phyloP scores from a whole-genome alignment of 2,888 invertebrate species.

The Nysson spinosus region DNA sequence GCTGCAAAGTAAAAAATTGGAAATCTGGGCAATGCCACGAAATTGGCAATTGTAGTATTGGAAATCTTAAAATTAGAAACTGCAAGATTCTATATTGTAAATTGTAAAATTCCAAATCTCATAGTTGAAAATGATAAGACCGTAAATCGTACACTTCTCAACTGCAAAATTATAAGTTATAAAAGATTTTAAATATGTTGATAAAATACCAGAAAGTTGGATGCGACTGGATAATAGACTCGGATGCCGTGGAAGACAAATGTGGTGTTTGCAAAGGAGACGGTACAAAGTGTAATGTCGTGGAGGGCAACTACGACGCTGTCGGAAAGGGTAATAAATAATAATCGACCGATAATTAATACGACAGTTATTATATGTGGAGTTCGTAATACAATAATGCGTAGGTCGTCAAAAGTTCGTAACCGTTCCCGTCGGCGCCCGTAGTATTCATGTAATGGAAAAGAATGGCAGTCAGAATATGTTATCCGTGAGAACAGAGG shows the following conservation, averaged over 20 bases:
- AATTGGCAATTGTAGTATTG: too few species aligned
- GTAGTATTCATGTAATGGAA: slow-evolving; percentile 88
- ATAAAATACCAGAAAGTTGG: slow-evolving; percentile 88
- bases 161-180: neutral
- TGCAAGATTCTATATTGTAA: too few species aligned
- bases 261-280: slow-evolving; percentile 93
- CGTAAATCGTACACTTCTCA: neutral
- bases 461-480: slow-evolving; percentile 80
- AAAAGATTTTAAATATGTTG: too few species aligned
- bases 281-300: slow-evolving; percentile 88
- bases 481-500: slow-evolving; percentile 86
- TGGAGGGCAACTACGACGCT: slow-evolving; percentile 78
- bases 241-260: slow-evolving; percentile 87
- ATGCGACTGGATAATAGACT: slow-evolving; percentile 94
- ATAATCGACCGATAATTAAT: neutral
- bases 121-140: too few species aligned
- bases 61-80: too few species aligned
- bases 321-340: too few species aligned
- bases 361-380: too few species aligned
- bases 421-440: slow-evolving; percentile 86
- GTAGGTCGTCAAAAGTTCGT: slow-evolving; percentile 81
- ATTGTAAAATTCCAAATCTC: too few species aligned
- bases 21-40: too few species aligned
- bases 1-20: too few species aligned
- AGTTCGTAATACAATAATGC: too few species aligned